Base-by-base conservation (phyloP, 2,113 vertebrate genomes). In the Clinocottus analis region DNA sequence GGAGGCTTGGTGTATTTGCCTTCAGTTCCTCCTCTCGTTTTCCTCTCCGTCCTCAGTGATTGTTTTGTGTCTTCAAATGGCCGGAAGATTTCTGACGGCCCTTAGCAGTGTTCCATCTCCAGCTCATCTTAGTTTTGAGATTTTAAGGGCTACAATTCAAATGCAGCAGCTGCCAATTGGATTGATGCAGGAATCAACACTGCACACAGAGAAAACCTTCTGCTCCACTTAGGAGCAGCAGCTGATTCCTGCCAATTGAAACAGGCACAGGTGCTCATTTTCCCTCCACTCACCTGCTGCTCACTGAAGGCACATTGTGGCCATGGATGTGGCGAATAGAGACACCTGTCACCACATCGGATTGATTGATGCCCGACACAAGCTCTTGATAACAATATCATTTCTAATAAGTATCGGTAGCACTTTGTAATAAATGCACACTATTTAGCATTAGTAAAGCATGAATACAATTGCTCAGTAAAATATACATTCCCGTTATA, bases 131-230 rank as follows among this genome's bases (percentile, higher is more conserved):
- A 21, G 31, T 70, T 84, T 81, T 33, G 35, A 72, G 53, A 25
- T 77, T 82, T 60, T 79, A 60, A 75, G 72, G 39, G 71, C 68
- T 65, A 86, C 84, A 75, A 87, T 85, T 87, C n/a, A 87, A 85
- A 87, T 80, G 65, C 77, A 81, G 69, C 85, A 80, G 87, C 77
- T 90, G 88, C 75, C 84, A 88, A 39, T 77, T 83, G 89, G 77
- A 77, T 75, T 82, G 85, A 85, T 82, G 84, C 55, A 82, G 77
- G 71, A 82, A 75, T 83, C 82, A 75, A 47, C 66, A 31, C 68
- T 60, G 25, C 82, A 68, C 77, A 80, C 75, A 60, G 72, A 76
- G 67, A 51, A 78, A 88, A 85, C 87, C 82, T 60, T 71, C 75
- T 85, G 82, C 51, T 82, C 59, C 41, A 68, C 62, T 88, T 71